phyloP scores from a whole-genome alignment of 2,797 vertebrate species.

The Clarias fuscus region DNA sequence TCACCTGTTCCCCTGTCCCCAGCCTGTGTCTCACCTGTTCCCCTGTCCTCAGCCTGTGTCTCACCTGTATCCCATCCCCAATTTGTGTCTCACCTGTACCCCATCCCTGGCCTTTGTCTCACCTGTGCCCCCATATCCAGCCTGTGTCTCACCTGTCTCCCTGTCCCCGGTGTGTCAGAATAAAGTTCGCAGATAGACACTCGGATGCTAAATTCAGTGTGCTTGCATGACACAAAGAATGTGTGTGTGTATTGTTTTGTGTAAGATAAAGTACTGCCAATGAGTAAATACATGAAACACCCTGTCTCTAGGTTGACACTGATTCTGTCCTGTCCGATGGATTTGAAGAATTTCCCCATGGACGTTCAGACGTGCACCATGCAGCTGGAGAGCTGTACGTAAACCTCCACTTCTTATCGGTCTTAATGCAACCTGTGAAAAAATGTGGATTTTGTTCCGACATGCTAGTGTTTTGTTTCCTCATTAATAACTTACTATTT shows the following conservation, averaged over 20 bases:
- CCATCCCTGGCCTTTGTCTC: too few relatives aligned
- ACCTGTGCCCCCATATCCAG: too few relatives aligned
- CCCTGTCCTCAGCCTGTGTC: too few relatives aligned
- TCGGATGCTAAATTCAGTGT: too few relatives aligned
- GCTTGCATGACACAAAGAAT: too few relatives aligned
- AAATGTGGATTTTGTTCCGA: background rate
- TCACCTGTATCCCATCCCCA: too few relatives aligned
- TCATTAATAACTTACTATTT: background rate
- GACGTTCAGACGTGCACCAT: slow-evolving; percentile 98
- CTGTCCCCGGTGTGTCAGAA: too few relatives aligned
- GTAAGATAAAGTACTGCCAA: background rate
- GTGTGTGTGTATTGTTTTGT: background rate
- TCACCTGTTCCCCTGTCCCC: too few relatives aligned
- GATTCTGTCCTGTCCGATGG: slow-evolving; percentile 98
- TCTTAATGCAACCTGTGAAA: background rate
- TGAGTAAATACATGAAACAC: background rate
- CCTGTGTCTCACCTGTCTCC: too few relatives aligned
- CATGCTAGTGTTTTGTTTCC: background rate
- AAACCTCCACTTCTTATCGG: background rate
- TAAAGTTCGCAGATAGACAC: too few relatives aligned
- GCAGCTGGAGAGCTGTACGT: slow-evolving; percentile 98
- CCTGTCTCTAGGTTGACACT: slow-evolving; percentile 84
- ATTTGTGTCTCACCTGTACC: too few relatives aligned
- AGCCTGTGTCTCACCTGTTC: too few relatives aligned
- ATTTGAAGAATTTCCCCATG: slow-evolving; percentile 99